Conservation (phyloP, 2,888 invertebrate genomes). For the Caenorhabditis afra region DNA sequence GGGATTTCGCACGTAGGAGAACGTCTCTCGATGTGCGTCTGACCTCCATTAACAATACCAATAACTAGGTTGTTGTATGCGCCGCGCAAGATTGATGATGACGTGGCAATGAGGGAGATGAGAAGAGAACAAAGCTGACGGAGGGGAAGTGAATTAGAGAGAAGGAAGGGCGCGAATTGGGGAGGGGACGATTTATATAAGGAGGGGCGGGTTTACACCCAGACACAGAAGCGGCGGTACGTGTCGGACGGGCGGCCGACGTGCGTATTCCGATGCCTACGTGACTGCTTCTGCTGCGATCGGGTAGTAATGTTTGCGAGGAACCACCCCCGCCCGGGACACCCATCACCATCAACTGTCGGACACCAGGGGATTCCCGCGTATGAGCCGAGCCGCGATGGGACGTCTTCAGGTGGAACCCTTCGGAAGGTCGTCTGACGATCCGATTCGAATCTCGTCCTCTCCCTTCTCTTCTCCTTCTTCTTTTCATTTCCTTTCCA, state of each 20-base stretch:
- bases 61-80: conserved; percentile 40
- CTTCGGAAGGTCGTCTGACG: too few relatives aligned
- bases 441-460: not conserved
- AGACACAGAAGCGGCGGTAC: conserved; percentile 7
- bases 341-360: conserved; percentile 33
- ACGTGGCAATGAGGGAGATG: conserved; percentile 34
- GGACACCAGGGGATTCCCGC: too few relatives aligned
- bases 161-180: conserved; percentile 10
- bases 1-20: conserved; percentile 48
- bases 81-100: conserved; percentile 42
- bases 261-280: conserved; percentile 53
- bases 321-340: not conserved
- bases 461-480: not conserved
- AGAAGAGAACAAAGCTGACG: not conserved
- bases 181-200: conserved; percentile 54
- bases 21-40: conserved; percentile 20
- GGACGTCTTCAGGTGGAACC: too few relatives aligned
- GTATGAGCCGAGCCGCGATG: too few relatives aligned
- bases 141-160: not conserved
- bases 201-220: conserved; percentile 29
- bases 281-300: conserved; percentile 41
- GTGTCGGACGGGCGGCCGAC: conserved; percentile 46
- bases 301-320: conserved; percentile 47
- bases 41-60: conserved; percentile 56
- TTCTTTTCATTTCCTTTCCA: not conserved